A percentile compares a stretch with the other conserved stretches of the same genome.
phyloP scores from a whole-genome alignment of 2,888 invertebrate species.

The Poecilobothrus nobilitatus region DNA sequence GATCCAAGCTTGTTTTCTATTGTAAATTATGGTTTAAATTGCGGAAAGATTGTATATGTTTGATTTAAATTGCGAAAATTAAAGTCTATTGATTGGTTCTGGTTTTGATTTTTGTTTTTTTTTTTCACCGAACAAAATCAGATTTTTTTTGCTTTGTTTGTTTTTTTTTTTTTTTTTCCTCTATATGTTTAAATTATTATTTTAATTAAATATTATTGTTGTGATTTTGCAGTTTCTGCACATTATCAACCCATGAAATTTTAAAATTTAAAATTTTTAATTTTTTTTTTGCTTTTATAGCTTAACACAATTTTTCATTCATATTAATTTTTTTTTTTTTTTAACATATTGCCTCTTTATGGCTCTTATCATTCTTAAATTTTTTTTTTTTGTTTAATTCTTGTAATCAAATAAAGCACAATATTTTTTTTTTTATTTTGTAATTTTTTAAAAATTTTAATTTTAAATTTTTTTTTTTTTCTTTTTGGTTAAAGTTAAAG shows the following conservation, averaged over 20 bases:
- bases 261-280: background rate
- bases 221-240: constrained; percentile 13
- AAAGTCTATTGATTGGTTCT: no score
- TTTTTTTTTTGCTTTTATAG: background rate
- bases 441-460: background rate
- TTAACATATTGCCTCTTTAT: constrained; percentile 23
- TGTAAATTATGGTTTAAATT: no score
- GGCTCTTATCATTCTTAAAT: constrained; percentile 13
- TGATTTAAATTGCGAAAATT: no score
- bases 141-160: no score
- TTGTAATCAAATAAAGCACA: background rate
- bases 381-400: background rate
- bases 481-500: background rate
- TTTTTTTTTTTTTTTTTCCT: no score
- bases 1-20: no score
- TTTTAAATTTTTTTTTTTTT: background rate
- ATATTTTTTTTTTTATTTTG: background rate
- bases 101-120: no score
- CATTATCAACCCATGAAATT: background rate
- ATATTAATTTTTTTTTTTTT: constrained; percentile 13
- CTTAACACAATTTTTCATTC: constrained; percentile 14
- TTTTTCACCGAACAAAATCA: no score
- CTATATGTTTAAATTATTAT: background rate
- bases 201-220: constrained; percentile 14
- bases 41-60: no score